phyloP scores from a whole-genome alignment of 2,888 invertebrate genomes.

The Drosophila neutralis region DNA sequence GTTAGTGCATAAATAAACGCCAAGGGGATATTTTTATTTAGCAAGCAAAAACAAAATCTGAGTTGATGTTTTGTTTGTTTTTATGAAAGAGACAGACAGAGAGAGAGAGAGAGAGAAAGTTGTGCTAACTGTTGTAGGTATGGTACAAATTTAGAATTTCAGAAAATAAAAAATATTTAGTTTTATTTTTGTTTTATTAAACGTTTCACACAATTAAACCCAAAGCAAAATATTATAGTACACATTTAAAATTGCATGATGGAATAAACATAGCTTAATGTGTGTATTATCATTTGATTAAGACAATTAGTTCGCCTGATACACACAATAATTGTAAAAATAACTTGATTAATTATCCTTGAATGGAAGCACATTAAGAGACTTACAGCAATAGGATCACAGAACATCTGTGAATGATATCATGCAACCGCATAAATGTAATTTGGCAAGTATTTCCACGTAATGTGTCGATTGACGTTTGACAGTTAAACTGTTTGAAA shows the following conservation, averaged over 20 bases:
- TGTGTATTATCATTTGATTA: too few relatives aligned
- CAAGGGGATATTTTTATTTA: background rate
- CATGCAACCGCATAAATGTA: background rate
- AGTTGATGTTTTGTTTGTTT: background rate
- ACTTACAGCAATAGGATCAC: background rate
- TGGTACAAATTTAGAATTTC: background rate
- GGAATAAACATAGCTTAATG: background rate
- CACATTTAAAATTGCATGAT: background rate
- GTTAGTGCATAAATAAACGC: slow-evolving; percentile 3
- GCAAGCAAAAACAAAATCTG: background rate
- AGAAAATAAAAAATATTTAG: too few relatives aligned
- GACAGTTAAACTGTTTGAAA: slow-evolving; percentile 57
- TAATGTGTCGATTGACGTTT: slow-evolving; percentile 55
- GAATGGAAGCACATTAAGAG: background rate
- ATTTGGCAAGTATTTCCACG: slow-evolving; percentile 1
- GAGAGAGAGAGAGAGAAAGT: background rate
- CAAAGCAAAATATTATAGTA: background rate
- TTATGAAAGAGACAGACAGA: background rate
- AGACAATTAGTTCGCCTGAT: background rate
- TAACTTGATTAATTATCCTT: background rate
- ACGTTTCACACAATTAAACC: background rate
- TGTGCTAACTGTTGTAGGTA: background rate
- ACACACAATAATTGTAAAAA: background rate
- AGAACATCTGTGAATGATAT: background rate
- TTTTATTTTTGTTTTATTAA: background rate